phyloP scores from a whole-genome alignment of 2,888 invertebrate genomes.

The Ormyrus rosae region DNA sequence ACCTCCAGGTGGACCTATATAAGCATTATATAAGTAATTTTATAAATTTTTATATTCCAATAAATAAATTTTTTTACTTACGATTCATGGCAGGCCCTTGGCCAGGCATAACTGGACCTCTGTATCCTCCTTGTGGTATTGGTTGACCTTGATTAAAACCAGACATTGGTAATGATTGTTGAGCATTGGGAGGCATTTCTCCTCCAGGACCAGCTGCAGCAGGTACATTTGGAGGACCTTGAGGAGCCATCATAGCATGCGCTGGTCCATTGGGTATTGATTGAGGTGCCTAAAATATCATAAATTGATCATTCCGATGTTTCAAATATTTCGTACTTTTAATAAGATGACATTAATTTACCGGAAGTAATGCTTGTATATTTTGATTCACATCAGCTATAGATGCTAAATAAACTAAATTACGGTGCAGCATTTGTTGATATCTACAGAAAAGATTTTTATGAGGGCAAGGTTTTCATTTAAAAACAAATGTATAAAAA shows the following conservation, averaged over 20 bases:
- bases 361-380: constrained; percentile 91
- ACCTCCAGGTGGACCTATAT: constrained; percentile 76
- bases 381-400: constrained; percentile 98
- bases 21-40: constrained; percentile 2
- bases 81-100: constrained; percentile 77
- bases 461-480: neutral
- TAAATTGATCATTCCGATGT: neutral
- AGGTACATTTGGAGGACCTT: constrained; percentile 72
- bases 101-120: constrained; percentile 79
- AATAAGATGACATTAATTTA: constrained; percentile 74
- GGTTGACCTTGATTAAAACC: constrained; percentile 74
- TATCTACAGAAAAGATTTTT: constrained; percentile 76
- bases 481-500: neutral
- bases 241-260: constrained; percentile 75
- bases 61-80: constrained; percentile 58
- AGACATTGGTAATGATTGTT: constrained; percentile 73
- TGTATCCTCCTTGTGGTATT: constrained; percentile 75
- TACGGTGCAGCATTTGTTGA: constrained; percentile 95
- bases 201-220: constrained; percentile 71
- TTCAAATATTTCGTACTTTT: no score
- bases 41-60: constrained; percentile 1
- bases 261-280: constrained; percentile 76
- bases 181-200: constrained; percentile 73
- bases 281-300: constrained; percentile 78
- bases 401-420: constrained; percentile 96